These are phyloP conservation scores for Petaurus breviceps DNA, from an alignment of 2,113 vertebrate genomes.

Conservation along the genomic window DNA sequence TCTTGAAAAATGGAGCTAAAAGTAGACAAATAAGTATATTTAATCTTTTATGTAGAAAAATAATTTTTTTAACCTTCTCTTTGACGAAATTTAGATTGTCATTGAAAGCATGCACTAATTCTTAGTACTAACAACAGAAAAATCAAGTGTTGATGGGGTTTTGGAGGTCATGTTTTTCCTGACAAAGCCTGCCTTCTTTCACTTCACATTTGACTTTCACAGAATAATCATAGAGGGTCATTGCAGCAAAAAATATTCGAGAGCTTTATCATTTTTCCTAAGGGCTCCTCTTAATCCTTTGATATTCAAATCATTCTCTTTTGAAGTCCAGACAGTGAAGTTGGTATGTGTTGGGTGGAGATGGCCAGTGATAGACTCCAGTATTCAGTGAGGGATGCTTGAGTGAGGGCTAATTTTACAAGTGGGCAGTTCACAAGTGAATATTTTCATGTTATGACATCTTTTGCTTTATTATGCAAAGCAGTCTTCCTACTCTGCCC, in stretches of 20 bases:
- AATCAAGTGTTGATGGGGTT: conserved; percentile 60
- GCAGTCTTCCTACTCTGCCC: neutral
- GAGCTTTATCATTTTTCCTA: conserved; percentile 45
- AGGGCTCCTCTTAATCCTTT: conserved; percentile 58
- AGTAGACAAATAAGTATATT: neutral
- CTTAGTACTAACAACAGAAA: neutral
- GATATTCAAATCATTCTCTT: conserved; percentile 59
- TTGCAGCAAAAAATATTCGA: conserved; percentile 44
- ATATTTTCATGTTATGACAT: neutral
- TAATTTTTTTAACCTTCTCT: conserved; percentile 3
- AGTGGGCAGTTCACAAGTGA: neutral
- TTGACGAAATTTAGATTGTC: neutral
- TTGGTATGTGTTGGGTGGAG: neutral
- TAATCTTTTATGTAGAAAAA: conserved; percentile 18
- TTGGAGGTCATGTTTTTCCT: neutral
- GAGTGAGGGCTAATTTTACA: neutral
- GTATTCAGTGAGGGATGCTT: neutral
- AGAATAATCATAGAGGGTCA: conserved; percentile 25
- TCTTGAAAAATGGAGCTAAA: neutral
- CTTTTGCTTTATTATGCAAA: neutral
- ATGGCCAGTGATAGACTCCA: neutral
- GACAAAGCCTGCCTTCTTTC: conserved; percentile 11
- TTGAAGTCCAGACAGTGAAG: conserved; percentile 39
- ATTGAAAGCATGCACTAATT: conserved; percentile 14
- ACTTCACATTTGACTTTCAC: conserved; percentile 43